Conservation (phyloP, 2,888 invertebrate genomes). For the Dryococelus australis region DNA sequence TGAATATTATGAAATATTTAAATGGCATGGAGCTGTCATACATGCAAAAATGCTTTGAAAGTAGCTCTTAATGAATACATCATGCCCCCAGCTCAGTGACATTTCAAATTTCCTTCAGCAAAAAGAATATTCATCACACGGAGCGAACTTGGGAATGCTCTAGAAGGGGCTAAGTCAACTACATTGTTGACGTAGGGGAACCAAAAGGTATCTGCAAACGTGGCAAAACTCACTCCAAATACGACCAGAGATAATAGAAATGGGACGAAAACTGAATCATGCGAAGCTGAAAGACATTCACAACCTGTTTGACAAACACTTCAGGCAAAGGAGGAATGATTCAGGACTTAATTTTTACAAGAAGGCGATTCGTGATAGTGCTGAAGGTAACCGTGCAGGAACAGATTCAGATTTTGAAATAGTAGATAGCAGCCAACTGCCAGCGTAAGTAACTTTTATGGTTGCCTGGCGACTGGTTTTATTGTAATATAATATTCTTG, state of each 20-base stretch:
- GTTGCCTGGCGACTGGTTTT: background rate
- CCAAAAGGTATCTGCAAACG: conserved; percentile 20
- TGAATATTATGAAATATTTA: background rate
- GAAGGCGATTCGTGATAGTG: background rate
- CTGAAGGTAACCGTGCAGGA: background rate
- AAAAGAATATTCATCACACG: background rate
- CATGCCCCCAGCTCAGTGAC: background rate
- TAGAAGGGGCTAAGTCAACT: background rate
- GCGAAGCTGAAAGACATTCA: background rate
- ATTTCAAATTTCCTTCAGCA: background rate
- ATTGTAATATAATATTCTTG: background rate
- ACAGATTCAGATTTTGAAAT: conserved; percentile 3
- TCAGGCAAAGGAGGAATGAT: background rate
- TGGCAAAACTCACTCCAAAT: background rate
- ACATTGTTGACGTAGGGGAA: background rate
- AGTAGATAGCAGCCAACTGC: background rate
- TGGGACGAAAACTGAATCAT: background rate
- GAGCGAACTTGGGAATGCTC: background rate
- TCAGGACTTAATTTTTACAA: background rate
- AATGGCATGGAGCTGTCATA: too few relatives aligned
- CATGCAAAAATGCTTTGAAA: background rate
- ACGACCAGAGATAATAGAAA: background rate
- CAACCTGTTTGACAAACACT: background rate
- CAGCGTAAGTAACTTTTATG: background rate
- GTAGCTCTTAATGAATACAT: background rate